A percentile compares a stretch with the other conserved stretches of the same genome.
Evolutionary conservation across 2,797 vertebrate genomes (phyloP).

Genomic region (Hoplostethus mediterraneus): DNA sequence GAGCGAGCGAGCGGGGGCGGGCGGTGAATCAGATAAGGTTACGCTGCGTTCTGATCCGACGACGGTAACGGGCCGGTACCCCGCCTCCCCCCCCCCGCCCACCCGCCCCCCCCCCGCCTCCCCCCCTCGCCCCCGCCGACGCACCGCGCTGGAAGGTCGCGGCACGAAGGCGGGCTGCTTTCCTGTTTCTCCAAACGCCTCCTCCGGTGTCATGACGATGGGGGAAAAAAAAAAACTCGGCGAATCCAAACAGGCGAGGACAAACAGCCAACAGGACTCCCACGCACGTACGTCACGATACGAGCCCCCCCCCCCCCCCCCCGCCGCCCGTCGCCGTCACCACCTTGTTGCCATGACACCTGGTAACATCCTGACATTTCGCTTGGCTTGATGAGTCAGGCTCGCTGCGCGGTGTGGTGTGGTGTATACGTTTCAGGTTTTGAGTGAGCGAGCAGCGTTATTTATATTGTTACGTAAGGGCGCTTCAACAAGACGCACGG

Average conservation of each 20-base stretch:
- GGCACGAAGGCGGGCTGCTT: neutral
- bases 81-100: too few relatives aligned
- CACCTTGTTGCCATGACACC: neutral
- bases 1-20: neutral
- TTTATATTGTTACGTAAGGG: too few relatives aligned
- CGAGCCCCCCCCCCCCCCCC: neutral
- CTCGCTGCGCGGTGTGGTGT: too few relatives aligned
- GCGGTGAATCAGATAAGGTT: slow-evolving; percentile 10
- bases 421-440: neutral
- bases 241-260: slow-evolving; percentile 14
- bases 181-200: neutral
- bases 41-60: slow-evolving; percentile 6
- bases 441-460: neutral
- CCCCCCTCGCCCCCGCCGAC: neutral
- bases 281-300: slow-evolving; percentile 3
- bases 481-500: too few relatives aligned
- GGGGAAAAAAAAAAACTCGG: too few relatives aligned
- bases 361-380: slow-evolving; percentile 4
- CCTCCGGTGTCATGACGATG: too few relatives aligned
- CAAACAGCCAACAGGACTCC: slow-evolving; percentile 10
- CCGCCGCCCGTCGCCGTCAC: too few relatives aligned
- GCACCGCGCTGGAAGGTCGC: neutral
- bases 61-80: neutral
- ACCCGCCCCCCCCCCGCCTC: too few relatives aligned
- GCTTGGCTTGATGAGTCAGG: slow-evolving; percentile 10